Evolutionary conservation across 2,888 invertebrate species (phyloP).

Genomic region (Gandaritis pyraliata): DNA sequence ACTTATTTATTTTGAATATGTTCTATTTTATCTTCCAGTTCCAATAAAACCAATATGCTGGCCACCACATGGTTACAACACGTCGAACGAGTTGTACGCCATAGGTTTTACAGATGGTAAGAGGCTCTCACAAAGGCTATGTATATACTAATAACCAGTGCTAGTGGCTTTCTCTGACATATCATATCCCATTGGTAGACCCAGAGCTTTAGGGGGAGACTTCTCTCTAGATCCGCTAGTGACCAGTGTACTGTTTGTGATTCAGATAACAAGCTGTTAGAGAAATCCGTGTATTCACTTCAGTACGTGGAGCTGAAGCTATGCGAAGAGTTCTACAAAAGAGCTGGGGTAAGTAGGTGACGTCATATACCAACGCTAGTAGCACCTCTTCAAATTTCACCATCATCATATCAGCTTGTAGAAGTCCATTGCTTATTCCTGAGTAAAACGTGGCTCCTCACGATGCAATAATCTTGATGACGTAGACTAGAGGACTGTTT

Average conservation of each 20-base stretch:
- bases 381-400: background rate
- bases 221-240: too few species aligned
- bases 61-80: slow-evolving; percentile 47
- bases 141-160: too few species aligned
- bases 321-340: slow-evolving; percentile 46
- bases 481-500: too few species aligned
- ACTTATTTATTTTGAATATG: too few species aligned
- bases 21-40: slow-evolving; percentile 41
- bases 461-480: too few species aligned
- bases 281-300: slow-evolving; percentile 45
- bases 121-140: background rate
- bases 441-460: too few species aligned
- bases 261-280: slow-evolving; percentile 53
- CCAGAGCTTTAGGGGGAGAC: too few species aligned
- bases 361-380: too few species aligned
- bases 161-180: too few species aligned
- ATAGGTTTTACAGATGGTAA: slow-evolving; percentile 63
- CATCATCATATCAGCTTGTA: too few species aligned
- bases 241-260: background rate
- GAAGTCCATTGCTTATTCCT: too few species aligned
- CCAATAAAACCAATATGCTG: slow-evolving; percentile 58
- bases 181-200: too few species aligned
- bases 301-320: slow-evolving; percentile 30
- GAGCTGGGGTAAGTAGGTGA: slow-evolving; percentile 41
- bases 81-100: slow-evolving; percentile 54